These are phyloP conservation scores for Melospiza melodia DNA, from an alignment of 2,113 vertebrate species.

Conservation along the genomic window DNA sequence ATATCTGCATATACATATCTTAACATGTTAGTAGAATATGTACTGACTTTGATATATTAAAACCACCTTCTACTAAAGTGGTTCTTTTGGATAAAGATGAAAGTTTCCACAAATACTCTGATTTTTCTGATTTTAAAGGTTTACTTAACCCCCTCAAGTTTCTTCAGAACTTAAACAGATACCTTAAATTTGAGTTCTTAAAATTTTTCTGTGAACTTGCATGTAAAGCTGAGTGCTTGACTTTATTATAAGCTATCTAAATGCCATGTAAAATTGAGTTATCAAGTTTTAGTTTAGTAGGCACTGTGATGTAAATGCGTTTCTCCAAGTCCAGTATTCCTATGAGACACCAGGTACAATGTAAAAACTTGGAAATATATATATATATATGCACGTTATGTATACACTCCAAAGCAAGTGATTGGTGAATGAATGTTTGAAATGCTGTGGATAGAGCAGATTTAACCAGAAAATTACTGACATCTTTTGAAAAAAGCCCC, in stretches of 20 bases:
- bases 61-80: background rate
- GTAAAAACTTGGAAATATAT: background rate
- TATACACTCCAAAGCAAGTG: background rate
- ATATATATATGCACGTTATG: background rate
- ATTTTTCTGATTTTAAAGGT: background rate
- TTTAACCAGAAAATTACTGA: background rate
- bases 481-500: background rate
- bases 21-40: background rate
- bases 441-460: background rate
- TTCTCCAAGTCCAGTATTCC: background rate
- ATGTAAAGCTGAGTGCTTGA: background rate
- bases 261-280: background rate
- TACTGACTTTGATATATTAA: background rate
- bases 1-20: background rate
- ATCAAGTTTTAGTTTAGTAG: background rate
- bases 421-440: background rate
- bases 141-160: background rate
- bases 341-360: background rate
- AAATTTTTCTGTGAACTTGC: background rate
- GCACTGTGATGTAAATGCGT: background rate
- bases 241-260: background rate
- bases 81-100: background rate
- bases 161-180: background rate
- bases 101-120: background rate
- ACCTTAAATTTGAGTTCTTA: background rate